These are phyloP conservation scores for Actinemys pallida DNA, from an alignment of 2,113 vertebrate species.

Conservation along the genomic window DNA sequence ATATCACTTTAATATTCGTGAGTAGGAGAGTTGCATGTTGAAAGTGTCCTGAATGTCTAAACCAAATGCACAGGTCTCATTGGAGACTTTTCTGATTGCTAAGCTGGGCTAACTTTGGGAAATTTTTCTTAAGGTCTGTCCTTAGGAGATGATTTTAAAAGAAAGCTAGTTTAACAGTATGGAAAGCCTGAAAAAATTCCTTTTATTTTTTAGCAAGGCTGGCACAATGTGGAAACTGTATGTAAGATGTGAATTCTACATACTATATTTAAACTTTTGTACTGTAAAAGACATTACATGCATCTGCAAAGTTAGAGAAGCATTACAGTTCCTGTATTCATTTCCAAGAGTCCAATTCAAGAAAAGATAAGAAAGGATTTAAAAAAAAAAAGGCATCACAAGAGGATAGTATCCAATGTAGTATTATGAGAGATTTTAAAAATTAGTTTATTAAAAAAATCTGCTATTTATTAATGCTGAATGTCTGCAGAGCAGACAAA, in stretches of 20 bases:
- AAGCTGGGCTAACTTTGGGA: neutral
- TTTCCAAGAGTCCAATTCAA: neutral
- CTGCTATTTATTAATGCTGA: neutral
- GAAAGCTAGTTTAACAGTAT: neutral
- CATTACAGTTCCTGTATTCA: neutral
- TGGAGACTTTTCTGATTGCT: neutral
- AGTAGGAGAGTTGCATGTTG: neutral
- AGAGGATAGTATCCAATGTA: neutral
- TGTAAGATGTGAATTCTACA: neutral
- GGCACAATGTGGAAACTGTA: neutral
- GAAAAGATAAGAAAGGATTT: neutral
- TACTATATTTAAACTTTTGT: neutral
- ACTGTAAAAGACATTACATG: neutral
- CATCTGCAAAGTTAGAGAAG: neutral
- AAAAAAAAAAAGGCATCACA: neutral
- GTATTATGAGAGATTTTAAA: slow-evolving; percentile 17
- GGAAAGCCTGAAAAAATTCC: neutral
- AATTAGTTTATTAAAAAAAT: neutral
- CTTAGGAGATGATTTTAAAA: neutral
- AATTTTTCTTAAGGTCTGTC: neutral
- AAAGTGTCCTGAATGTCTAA: neutral
- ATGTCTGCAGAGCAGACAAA: neutral
- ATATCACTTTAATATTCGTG: neutral
- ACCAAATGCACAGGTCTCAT: neutral
- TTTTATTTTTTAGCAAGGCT: neutral